Evolutionary conservation across 2,888 invertebrate species (phyloP).

Genomic region (Troides aeacus): DNA sequence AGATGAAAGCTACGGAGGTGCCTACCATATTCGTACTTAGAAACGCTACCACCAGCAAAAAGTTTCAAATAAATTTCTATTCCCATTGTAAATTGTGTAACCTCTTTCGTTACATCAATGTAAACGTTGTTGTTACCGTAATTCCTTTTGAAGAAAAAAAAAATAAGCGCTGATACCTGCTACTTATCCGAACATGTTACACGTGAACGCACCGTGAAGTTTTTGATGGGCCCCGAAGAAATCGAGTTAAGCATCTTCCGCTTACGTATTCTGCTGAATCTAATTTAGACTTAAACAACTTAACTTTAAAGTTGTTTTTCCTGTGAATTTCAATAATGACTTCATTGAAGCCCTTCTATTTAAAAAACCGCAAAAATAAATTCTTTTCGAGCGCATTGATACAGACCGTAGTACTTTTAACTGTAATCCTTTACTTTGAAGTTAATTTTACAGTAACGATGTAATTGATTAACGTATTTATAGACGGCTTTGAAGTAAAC

Average conservation of each 20-base stretch:
- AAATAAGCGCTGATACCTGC: background rate
- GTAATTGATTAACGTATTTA: too few relatives aligned
- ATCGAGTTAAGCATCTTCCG: conserved; percentile 59
- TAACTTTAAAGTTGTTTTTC: background rate
- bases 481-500: too few relatives aligned
- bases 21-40: too few relatives aligned
- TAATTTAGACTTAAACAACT: background rate
- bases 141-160: background rate
- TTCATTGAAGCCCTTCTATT: background rate
- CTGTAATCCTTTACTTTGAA: too few relatives aligned
- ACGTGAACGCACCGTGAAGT: conserved; percentile 56
- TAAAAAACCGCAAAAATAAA: conserved; percentile 13
- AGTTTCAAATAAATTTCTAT: too few relatives aligned
- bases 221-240: conserved; percentile 56
- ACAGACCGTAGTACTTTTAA: background rate
- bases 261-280: background rate
- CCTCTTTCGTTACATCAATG: background rate
- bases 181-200: conserved; percentile 42
- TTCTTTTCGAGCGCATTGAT: background rate
- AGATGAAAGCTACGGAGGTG: too few relatives aligned
- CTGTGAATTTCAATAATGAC: background rate
- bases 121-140: background rate
- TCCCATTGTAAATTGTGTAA: too few relatives aligned
- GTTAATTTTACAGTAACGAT: too few relatives aligned
- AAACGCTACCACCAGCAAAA: background rate